These are phyloP conservation scores for Takifugu bimaculatus DNA, from an alignment of 2,113 vertebrate species.

Conservation along the genomic window DNA sequence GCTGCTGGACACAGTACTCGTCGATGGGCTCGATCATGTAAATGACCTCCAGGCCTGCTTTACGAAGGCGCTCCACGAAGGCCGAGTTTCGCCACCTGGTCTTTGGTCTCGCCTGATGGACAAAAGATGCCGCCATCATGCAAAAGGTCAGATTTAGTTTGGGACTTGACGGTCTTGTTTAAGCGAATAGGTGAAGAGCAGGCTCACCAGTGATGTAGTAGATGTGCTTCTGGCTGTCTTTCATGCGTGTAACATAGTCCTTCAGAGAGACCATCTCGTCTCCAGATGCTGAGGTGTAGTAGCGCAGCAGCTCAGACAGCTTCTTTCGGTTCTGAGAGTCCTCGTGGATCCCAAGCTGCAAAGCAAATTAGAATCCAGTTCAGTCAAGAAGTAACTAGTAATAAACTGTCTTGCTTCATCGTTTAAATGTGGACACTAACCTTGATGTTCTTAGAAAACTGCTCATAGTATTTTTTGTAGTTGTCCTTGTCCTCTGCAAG, in stretches of 20 bases:
- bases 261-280: conserved; percentile 97
- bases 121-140: neutral
- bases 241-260: conserved; percentile 95
- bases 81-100: conserved; percentile 81
- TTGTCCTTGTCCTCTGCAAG: conserved; percentile 94
- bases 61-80: conserved; percentile 78
- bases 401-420: neutral
- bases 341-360: conserved; percentile 94
- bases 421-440: conserved; percentile 54
- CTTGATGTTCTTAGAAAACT: conserved; percentile 98
- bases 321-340: conserved; percentile 96
- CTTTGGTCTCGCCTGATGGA: conserved; percentile 76
- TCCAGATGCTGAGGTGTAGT: conserved; percentile 90
- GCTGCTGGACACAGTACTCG: conserved; percentile 82
- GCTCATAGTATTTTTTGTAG: conserved; percentile 95
- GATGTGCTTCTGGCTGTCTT: conserved; percentile 95
- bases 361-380: neutral
- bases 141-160: neutral
- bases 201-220: conserved; percentile 93
- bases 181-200: neutral
- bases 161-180: neutral
- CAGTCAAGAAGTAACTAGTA: neutral
- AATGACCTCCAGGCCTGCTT: conserved; percentile 79
- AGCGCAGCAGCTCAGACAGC: conserved; percentile 88
- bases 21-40: conserved; percentile 84